Conservation (phyloP, 2,113 vertebrate genomes). For the Ammodytes marinus region DNA sequence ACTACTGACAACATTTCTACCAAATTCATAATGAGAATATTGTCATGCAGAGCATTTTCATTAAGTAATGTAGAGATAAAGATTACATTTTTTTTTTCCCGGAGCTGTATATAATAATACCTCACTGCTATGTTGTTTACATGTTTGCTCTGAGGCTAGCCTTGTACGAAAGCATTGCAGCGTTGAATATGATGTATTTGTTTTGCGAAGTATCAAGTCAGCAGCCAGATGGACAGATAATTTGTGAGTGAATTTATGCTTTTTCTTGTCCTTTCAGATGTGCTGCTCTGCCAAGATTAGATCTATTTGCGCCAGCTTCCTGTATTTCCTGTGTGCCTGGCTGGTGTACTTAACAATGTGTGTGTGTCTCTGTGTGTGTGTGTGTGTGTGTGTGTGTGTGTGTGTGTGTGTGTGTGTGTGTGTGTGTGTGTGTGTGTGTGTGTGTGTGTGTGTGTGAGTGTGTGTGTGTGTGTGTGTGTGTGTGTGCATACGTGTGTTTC, state of each 20-base stretch:
- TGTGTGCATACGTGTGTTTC: conserved; percentile 32
- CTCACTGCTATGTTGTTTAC: neutral
- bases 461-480: conserved; percentile 36
- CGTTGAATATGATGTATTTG: conserved; percentile 20
- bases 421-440: too few species aligned
- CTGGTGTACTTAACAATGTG: conserved; percentile 37
- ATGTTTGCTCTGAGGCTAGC: neutral
- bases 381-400: conserved; percentile 24
- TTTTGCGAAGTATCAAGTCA: conserved; percentile 31
- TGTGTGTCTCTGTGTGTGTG: conserved; percentile 45
- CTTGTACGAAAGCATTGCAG: neutral
- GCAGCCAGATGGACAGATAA: conserved; percentile 15
- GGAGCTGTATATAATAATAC: neutral
- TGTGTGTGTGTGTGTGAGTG: neutral
- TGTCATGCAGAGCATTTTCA: too few species aligned
- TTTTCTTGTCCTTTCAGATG: conserved; percentile 44
- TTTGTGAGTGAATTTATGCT: conserved; percentile 38
- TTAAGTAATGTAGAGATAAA: too few species aligned
- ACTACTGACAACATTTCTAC: too few species aligned
- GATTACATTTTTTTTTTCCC: too few species aligned
- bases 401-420: neutral
- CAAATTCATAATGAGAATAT: too few species aligned
- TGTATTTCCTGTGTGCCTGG: conserved; percentile 57
- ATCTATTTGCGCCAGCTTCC: conserved; percentile 48
- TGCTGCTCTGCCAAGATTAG: conserved; percentile 39